Evolutionary conservation across 2,888 invertebrate species (phyloP), one percentile per base, ranked within the genome.

Genomic region (Drosophila infuscata): DNA sequence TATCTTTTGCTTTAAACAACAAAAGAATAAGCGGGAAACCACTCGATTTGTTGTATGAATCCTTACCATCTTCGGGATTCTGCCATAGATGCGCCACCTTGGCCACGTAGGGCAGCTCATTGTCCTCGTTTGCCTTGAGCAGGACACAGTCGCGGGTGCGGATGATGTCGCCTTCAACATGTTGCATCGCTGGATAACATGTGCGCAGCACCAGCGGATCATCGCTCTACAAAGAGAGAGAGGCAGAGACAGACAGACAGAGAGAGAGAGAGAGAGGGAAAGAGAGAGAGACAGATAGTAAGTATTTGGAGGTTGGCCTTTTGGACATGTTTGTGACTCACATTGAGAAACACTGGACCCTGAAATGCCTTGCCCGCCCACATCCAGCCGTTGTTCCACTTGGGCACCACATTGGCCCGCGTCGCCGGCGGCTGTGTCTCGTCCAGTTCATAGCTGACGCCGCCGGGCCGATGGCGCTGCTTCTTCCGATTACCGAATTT

Each of bases 11-110:
- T 9, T 41, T 38, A 46, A 9, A 12, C 43, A 3, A 46, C 38
- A 46, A 46, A 7, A 2, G 15, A 20, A 20, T 25, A 0, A 15
- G 25, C 20, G 2, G 4, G 46, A 25, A 46, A 15, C 46, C 46
- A 15, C 15, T 20, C 25, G 25, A 3, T 15, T 43, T 20, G 11
- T 20, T 43, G 2, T 3, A 15, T 15, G 15, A 2, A 15, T 41
- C 59, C 94, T 94, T 93, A 98, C 98, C 98, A 93, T 98, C 97
- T 63, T 97, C 97, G 4, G 98, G 97, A 94, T 98, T 97, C 93
- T 98, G 98, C 98, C 98, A 99, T 38, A 99, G 95, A 70, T 97
- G 96, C 62, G 98, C 97, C 76, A 99, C 97, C 94, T 98, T 97
- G 58, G 99, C 99, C 61, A 99, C 98, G 93, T 96, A 99, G 32